Evolutionary conservation across 1,140 invertebrate species (phyloP).

Genomic region (Rhagoletis zephyria): DNA sequence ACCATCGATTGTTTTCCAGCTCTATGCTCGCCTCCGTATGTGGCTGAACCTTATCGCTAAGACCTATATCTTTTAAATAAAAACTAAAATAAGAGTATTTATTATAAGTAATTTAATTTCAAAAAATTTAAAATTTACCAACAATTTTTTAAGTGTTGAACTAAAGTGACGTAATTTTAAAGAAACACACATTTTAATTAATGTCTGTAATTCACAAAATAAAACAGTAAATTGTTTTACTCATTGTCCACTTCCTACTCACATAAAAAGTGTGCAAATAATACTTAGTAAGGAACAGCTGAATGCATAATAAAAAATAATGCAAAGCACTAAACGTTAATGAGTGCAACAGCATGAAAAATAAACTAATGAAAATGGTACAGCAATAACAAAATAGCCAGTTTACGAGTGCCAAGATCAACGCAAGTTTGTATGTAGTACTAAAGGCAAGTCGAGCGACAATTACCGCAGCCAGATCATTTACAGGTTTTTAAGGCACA

Average conservation of each 20-base stretch:
- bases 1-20: no score
- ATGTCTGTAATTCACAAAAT: neutral
- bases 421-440: neutral
- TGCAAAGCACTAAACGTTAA: neutral
- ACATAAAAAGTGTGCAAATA: neutral
- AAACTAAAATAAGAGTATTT: neutral
- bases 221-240: constrained; percentile 24
- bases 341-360: neutral
- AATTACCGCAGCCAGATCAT: neutral
- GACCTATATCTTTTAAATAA: no score
- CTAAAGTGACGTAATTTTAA: neutral
- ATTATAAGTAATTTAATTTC: neutral
- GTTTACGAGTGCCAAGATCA: constrained; percentile 42
- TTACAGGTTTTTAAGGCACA: constrained; percentile 11
- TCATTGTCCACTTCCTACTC: constrained; percentile 8
- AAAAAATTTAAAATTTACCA: neutral
- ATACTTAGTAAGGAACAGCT: no score
- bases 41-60: no score
- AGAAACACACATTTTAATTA: constrained; percentile 19
- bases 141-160: neutral
- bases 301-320: neutral
- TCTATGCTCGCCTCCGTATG: no score
- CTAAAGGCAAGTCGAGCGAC: neutral
- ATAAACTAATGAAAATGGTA: neutral
- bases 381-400: neutral